These are phyloP conservation scores for Physella acuta DNA, from an alignment of 1,140 invertebrate species.

Conservation along the genomic window DNA sequence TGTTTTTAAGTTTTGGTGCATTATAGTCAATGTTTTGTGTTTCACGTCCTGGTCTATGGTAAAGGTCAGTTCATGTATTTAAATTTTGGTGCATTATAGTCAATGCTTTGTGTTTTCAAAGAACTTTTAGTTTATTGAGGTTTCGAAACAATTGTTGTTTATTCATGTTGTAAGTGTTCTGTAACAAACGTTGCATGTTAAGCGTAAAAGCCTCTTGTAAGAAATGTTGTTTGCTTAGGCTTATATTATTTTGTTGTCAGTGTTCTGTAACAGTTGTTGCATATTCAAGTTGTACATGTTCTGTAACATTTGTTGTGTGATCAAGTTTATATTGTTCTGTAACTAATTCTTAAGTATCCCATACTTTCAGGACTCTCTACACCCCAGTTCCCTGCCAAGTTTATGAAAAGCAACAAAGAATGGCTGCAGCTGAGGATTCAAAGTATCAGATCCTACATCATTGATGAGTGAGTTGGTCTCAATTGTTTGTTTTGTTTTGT, in stretches of 20 bases:
- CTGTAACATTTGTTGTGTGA: too few relatives aligned
- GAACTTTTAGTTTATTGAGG: background rate
- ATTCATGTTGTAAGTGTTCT: background rate
- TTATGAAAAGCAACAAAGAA: conserved; percentile 51
- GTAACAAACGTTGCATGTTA: too few relatives aligned
- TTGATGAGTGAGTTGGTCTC: conserved; percentile 41
- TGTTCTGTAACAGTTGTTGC: too few relatives aligned
- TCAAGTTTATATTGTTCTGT: too few relatives aligned
- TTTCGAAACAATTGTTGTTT: background rate
- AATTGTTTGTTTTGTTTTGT: too few relatives aligned
- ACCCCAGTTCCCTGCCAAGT: conserved; percentile 44
- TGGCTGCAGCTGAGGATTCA: conserved; percentile 46
- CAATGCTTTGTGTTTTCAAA: conserved; percentile 29
- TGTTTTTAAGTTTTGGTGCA: too few relatives aligned
- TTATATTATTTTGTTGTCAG: too few relatives aligned
- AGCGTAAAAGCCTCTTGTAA: too few relatives aligned
- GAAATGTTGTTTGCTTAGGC: too few relatives aligned
- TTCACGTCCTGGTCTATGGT: conserved; percentile 44
- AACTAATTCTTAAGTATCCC: too few relatives aligned
- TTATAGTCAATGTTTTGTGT: conserved; percentile 24
- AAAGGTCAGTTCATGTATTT: conserved; percentile 45
- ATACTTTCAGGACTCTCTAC: conserved; percentile 31
- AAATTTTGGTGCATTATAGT: background rate
- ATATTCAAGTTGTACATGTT: too few relatives aligned
- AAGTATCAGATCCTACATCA: conserved; percentile 36